phyloP scores from a whole-genome alignment of 2,888 invertebrate species.

The Athalia cordata region DNA sequence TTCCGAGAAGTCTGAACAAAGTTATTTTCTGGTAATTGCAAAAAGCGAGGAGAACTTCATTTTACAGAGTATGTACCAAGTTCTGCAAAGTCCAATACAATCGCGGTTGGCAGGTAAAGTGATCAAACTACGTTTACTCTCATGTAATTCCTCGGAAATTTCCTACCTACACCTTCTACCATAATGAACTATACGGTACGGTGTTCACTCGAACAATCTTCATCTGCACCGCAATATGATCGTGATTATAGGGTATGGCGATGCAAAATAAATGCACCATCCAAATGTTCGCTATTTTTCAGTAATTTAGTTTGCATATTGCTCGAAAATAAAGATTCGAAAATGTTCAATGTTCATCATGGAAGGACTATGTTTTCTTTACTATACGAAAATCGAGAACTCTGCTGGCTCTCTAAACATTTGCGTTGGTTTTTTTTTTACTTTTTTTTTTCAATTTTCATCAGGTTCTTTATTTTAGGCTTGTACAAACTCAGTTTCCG shows the following conservation, averaged over 20 bases:
- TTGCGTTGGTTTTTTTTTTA: slow-evolving; percentile 2
- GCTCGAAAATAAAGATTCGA: no score
- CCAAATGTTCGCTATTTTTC: no score
- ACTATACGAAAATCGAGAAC: no score
- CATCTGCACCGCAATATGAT: not conserved
- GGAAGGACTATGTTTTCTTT: no score
- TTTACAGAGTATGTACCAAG: slow-evolving; percentile 27
- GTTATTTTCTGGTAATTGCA: slow-evolving; percentile 36
- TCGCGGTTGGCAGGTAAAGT: slow-evolving; percentile 27
- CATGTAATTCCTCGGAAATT: not conserved
- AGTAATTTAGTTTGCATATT: no score
- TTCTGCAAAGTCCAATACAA: slow-evolving; percentile 25
- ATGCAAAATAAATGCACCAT: no score
- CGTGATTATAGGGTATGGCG: no score
- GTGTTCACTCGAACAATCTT: slow-evolving; percentile 2
- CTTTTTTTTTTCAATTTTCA: not conserved
- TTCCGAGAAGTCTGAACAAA: slow-evolving; percentile 15
- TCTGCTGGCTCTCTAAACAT: not conserved
- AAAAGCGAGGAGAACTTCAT: slow-evolving; percentile 27
- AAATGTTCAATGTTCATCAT: no score
- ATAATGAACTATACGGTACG: not conserved
- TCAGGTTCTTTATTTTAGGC: not conserved
- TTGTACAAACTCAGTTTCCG: not conserved
- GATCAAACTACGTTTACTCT: slow-evolving; percentile 42
- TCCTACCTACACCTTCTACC: not conserved